A percentile compares a stretch with the other conserved stretches of the same genome.
phyloP scores from a whole-genome alignment of 2,797 vertebrate species.

The Astyanax mexicanus region DNA sequence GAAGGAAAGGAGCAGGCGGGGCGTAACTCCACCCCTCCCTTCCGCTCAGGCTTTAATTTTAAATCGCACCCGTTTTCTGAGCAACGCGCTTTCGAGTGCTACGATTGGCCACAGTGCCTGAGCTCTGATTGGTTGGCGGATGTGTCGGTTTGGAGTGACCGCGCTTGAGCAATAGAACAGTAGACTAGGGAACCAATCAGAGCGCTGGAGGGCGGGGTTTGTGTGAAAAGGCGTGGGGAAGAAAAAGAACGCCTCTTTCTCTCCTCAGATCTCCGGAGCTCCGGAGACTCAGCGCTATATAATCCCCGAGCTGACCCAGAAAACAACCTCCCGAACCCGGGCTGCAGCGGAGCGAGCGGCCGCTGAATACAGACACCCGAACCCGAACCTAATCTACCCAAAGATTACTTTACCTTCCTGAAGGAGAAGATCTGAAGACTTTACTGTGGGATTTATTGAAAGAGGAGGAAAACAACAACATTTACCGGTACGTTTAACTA shows the following conservation, averaged over 20 bases:
- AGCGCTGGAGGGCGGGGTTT: not conserved
- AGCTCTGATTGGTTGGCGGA: not conserved
- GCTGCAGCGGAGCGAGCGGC: slow-evolving; percentile 48
- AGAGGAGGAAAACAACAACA: slow-evolving; percentile 35
- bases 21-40: slow-evolving; percentile 69
- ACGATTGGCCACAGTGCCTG: not conserved
- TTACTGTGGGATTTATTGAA: too few relatives aligned
- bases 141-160: not conserved
- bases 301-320: slow-evolving; percentile 83
- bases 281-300: slow-evolving; percentile 77
- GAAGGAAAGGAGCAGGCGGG: slow-evolving; percentile 71
- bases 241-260: not conserved
- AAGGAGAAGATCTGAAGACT: too few relatives aligned
- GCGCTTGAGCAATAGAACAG: not conserved
- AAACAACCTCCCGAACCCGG: slow-evolving; percentile 76
- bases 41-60: not conserved
- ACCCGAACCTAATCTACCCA: too few relatives aligned
- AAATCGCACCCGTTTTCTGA: not conserved
- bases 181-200: not conserved
- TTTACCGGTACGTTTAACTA: slow-evolving; percentile 38
- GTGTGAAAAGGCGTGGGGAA: not conserved
- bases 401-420: too few relatives aligned
- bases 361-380: slow-evolving; percentile 62
- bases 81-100: not conserved
- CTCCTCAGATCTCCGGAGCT: slow-evolving; percentile 57